Evolutionary conservation across 2,113 vertebrate species (phyloP).

Genomic region (Aleadryas rufinucha): DNA sequence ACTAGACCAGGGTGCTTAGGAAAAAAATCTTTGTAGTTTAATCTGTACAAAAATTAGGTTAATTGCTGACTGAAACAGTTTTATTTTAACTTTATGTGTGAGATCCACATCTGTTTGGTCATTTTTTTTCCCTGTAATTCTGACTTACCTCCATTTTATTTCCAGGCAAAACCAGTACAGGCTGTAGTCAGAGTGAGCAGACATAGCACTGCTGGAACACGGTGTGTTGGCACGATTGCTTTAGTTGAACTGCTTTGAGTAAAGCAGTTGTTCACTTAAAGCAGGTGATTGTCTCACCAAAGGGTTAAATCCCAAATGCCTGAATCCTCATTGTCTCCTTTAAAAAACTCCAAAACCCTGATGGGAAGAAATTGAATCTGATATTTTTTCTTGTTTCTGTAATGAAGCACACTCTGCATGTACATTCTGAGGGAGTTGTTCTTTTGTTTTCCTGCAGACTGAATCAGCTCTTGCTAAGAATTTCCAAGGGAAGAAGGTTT

Average conservation of each 20-base stretch:
- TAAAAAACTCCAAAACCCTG: neutral
- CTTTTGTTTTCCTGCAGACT: conserved; percentile 71
- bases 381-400: neutral
- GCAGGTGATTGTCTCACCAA: neutral
- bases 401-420: neutral
- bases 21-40: neutral
- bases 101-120: neutral
- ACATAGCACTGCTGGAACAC: neutral
- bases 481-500: conserved; percentile 79
- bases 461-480: conserved; percentile 79
- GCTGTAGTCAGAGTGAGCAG: conserved; percentile 4
- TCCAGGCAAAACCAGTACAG: neutral
- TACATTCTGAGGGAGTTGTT: neutral
- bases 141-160: neutral
- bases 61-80: neutral
- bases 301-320: neutral
- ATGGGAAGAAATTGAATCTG: neutral
- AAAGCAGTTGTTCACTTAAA: neutral
- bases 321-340: neutral
- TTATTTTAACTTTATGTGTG: neutral
- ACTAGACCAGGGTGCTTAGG: neutral
- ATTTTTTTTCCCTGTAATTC: neutral
- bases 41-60: neutral
- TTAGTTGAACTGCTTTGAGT: neutral
- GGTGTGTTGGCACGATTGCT: neutral